Evolutionary conservation across 37 sponge, comb jelly and placozoan species (phyloP).

Genomic region (Geodia barretti): DNA sequence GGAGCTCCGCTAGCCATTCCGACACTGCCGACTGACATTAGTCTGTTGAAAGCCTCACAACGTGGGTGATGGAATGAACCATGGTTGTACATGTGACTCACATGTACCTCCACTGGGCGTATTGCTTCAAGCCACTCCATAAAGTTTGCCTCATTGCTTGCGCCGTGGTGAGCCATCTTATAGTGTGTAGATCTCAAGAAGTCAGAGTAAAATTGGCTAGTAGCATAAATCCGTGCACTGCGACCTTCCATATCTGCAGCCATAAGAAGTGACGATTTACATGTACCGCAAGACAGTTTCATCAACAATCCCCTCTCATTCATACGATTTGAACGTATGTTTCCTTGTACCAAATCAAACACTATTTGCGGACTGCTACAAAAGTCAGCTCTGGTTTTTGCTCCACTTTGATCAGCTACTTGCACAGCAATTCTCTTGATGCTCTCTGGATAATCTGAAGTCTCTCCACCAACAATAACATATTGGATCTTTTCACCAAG

Average conservation of each 20-base stretch:
- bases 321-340: not conserved
- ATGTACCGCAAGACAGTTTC: not conserved
- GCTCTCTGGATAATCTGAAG: not conserved
- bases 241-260: constrained; percentile 26
- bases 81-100: not conserved
- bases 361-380: constrained; percentile 2
- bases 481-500: not conserved
- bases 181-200: constrained; percentile 3
- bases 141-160: constrained; percentile 13
- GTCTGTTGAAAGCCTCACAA: constrained; percentile 3
- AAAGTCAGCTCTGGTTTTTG: not conserved
- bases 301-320: not conserved
- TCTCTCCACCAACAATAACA: constrained; percentile 9
- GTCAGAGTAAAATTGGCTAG: not conserved
- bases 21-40: not conserved
- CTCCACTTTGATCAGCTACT: not conserved
- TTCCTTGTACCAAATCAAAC: constrained; percentile 21
- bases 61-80: constrained; percentile 15
- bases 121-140: constrained; percentile 2
- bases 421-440: not conserved
- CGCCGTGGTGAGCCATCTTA: constrained; percentile 34
- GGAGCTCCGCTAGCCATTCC: not conserved
- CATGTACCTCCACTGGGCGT: not conserved
- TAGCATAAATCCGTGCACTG: not conserved
- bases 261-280: not conserved